Evolutionary conservation across 2,797 vertebrate genomes (phyloP), one percentile per base, ranked within the genome.

Genomic region (Enteromius radiatus): DNA sequence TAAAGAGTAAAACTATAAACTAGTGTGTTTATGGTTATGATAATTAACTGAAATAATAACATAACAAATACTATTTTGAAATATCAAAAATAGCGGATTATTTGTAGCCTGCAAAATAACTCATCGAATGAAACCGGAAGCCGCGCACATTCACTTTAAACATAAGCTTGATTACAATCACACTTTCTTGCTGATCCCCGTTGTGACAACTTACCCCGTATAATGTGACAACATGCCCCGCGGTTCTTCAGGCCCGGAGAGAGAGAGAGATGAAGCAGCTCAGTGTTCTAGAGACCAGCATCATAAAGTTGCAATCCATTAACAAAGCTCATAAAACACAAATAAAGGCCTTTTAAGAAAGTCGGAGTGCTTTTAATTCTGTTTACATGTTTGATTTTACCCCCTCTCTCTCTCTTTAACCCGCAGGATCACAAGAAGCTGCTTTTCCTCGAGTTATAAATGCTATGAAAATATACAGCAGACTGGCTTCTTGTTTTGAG

Each of bases 391-490:
- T 52, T 54, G 31, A 11, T 78, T 38, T 83, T 10, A 47, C 67
- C 12, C 33, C 41, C 15, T 45, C 43, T 71, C 69, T 74, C 26
- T 75, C 28, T 26, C n/a, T 5, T 43, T 65, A 23, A 68, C 45
- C 82, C 59, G 26, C 17, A 75, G 76, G 52, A 80, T 85, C 76
- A 85, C 82, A 80, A 71, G 47, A 80, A 47, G 69, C 78, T 86
- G 73, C 84, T 84, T 84, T 87, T 65, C 69, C 76, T 81, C 15
- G 59, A 5, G 63, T 75, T 63, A 31, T 78, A 86, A 87, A 86
- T 63, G 84, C 76, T 87, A 83, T 79, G 75, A 86, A 87, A 88
- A 88, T 86, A 88, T 84, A 88, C 85, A 86, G 74, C 76, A 81
- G 78, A 67, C 83, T 75, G 84, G 81, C 71, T 85, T 79, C 69